Conservation (phyloP, 2,113 vertebrate species). For the Mystacornis crossleyi region DNA sequence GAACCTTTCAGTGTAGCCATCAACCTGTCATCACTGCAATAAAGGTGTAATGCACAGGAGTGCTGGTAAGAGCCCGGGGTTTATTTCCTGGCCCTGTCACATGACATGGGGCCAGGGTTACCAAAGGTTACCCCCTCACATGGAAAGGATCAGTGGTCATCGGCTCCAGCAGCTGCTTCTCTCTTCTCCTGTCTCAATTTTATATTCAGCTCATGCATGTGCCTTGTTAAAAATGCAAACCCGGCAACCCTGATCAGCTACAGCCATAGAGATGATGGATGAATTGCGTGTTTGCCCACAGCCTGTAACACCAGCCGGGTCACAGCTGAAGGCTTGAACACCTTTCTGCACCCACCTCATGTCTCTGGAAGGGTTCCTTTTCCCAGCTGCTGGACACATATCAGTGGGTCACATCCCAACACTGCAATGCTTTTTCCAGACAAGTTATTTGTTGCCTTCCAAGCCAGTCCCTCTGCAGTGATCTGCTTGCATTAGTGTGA, state of each 20-base stretch:
- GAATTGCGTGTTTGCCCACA: background rate
- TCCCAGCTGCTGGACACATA: background rate
- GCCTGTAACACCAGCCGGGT: background rate
- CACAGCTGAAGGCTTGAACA: background rate
- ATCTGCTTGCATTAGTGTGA: background rate
- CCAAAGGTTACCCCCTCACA: constrained; percentile 43
- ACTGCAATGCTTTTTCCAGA: background rate
- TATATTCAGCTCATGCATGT: background rate
- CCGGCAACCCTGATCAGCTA: background rate
- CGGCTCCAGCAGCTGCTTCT: background rate
- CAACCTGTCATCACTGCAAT: constrained; percentile 79
- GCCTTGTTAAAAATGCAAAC: background rate
- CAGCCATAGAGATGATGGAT: background rate
- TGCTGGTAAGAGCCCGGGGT: constrained; percentile 45
- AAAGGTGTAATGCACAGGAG: constrained; percentile 66
- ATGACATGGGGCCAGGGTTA: constrained; percentile 48
- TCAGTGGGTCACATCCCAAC: rapidly evolving
- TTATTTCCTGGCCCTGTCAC: constrained; percentile 58
- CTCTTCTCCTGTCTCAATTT: background rate
- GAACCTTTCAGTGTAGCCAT: constrained; percentile 75
- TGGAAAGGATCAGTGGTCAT: constrained; percentile 42
- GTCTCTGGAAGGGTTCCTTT: background rate
- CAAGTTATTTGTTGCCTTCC: background rate
- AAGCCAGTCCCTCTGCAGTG: background rate
- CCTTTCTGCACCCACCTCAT: background rate